A percentile compares a stretch with the other conserved stretches of the same genome.
Conservation (phyloP, 30 jellyfish, hydroid and myxozoan genomes). For the Euphysa ruthae region DNA sequence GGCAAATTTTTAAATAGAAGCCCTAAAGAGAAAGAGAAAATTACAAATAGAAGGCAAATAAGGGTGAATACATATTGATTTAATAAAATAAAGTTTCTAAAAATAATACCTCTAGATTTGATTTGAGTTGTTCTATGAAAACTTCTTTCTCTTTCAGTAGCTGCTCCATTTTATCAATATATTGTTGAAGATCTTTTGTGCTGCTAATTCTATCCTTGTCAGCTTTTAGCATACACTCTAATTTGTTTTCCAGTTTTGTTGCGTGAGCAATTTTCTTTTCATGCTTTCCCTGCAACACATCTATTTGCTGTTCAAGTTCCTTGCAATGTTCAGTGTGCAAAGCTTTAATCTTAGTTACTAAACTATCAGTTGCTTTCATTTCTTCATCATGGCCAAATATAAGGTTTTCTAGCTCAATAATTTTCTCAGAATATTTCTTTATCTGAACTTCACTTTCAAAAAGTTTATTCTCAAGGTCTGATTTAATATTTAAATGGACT, state of each 20-base stretch:
- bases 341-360: conserved; percentile 42
- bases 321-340: conserved; percentile 67
- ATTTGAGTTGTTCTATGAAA: conserved; percentile 5
- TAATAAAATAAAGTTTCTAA: neutral
- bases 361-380: conserved; percentile 22
- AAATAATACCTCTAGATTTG: conserved; percentile 7
- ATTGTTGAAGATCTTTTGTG: neutral
- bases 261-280: conserved; percentile 29
- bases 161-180: conserved; percentile 24
- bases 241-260: conserved; percentile 30
- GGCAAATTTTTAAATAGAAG: too few relatives aligned
- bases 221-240: neutral
- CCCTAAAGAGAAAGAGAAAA: too few relatives aligned
- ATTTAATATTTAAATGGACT: neutral
- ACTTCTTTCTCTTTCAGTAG: conserved; percentile 10
- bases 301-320: conserved; percentile 66
- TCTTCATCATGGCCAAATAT: conserved; percentile 50
- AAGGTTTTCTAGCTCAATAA: conserved; percentile 24
- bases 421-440: conserved; percentile 23
- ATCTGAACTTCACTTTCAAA: neutral
- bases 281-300: conserved; percentile 39
- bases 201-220: neutral
- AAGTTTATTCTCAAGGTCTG: conserved; percentile 14
- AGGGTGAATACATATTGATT: too few relatives aligned
- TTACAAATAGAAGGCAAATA: too few relatives aligned